Conservation (phyloP, 2,888 invertebrate species). For the Cantharis nigra region DNA sequence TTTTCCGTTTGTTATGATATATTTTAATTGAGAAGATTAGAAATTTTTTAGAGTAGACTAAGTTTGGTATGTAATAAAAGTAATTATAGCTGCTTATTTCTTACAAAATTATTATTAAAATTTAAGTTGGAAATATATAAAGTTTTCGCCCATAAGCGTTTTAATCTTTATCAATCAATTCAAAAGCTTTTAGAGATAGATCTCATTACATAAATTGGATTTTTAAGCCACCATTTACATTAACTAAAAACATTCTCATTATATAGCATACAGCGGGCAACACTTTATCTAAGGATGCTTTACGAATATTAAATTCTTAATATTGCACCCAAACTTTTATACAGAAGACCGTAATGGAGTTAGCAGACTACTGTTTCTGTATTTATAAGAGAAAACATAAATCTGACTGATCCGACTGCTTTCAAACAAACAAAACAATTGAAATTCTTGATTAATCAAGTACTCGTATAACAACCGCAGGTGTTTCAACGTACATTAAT, state of each 20-base stretch:
- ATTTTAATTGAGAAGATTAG: not conserved
- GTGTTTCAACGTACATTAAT: slow-evolving; percentile 40
- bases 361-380: slow-evolving; percentile 5
- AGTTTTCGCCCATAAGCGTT: not conserved
- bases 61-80: not conserved
- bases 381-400: slow-evolving; percentile 25
- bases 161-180: slow-evolving; percentile 11
- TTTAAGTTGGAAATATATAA: not conserved
- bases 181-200: slow-evolving; percentile 5
- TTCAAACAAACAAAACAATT: slow-evolving; percentile 31
- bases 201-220: slow-evolving; percentile 20
- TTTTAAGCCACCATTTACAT: slow-evolving; percentile 16
- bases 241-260: slow-evolving; percentile 22
- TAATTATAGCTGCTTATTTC: not conserved
- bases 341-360: slow-evolving; percentile 13
- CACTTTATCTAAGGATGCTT: slow-evolving; percentile 1
- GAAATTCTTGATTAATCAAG: slow-evolving; percentile 35
- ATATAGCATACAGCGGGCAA: slow-evolving; percentile 10
- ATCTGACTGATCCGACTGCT: slow-evolving; percentile 24
- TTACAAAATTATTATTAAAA: not conserved
- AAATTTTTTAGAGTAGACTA: not conserved
- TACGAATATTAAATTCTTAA: slow-evolving; percentile 12
- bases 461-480: slow-evolving; percentile 35
- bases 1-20: not conserved
- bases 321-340: slow-evolving; percentile 14